Conservation (phyloP, 2,113 vertebrate species). For the Tachysurus vachellii region DNA sequence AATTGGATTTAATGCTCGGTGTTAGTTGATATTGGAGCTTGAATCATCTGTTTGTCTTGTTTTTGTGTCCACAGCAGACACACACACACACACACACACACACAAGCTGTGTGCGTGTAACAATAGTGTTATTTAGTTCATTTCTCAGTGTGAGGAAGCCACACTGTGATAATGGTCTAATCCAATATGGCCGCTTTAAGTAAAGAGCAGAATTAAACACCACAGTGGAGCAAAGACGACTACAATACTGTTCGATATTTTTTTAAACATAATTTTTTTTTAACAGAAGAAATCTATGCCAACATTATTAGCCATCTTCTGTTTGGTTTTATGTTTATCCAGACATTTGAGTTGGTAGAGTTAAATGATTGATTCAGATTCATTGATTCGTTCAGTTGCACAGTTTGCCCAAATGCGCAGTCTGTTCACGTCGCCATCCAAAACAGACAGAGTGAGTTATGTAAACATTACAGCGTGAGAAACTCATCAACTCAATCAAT, state of each 20-base stretch:
- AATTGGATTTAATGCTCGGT: constrained; percentile 56
- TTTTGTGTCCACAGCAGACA: constrained; percentile 58
- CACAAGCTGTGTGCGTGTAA: background rate
- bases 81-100: background rate
- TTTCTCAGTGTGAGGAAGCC: background rate
- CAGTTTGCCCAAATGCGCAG: background rate
- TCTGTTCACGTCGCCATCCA: background rate
- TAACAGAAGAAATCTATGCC: background rate
- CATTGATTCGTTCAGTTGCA: background rate
- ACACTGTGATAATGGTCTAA: background rate
- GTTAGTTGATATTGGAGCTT: constrained; percentile 65
- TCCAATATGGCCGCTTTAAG: background rate
- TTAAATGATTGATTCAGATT: background rate
- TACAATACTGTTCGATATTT: background rate
- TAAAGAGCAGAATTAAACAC: background rate
- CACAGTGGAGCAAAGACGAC: background rate
- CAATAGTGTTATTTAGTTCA: constrained; percentile 1
- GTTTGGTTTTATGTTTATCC: background rate
- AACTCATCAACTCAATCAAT: background rate
- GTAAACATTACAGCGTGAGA: background rate
- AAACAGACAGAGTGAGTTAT: background rate
- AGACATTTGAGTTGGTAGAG: background rate
- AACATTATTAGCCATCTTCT: background rate
- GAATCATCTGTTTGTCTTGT: constrained; percentile 72
- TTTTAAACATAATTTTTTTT: background rate